These are phyloP conservation scores for Achroia grisella DNA, from an alignment of 1,140 invertebrate genomes.

Conservation along the genomic window DNA sequence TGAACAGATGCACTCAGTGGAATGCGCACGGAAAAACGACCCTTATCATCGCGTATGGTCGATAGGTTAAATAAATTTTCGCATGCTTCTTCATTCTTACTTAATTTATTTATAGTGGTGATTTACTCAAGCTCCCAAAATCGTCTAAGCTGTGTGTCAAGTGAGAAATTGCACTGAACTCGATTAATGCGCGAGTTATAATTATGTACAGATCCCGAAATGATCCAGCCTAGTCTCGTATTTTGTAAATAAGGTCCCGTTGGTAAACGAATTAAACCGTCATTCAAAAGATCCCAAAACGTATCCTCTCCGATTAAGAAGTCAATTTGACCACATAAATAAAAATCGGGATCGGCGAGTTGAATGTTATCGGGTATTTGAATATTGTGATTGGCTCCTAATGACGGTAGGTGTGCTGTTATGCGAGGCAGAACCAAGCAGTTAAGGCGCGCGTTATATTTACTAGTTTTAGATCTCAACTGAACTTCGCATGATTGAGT, in stretches of 20 bases:
- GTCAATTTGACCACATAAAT: slow-evolving; percentile 10
- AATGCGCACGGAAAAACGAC: slow-evolving; percentile 6
- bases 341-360: slow-evolving; percentile 11
- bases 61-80: slow-evolving; percentile 4
- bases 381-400: neutral
- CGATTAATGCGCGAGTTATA: neutral
- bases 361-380: slow-evolving; percentile 4
- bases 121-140: slow-evolving; percentile 8
- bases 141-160: too few species aligned
- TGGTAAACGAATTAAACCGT: slow-evolving; percentile 9
- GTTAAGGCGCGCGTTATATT: slow-evolving; percentile 6
- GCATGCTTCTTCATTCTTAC: neutral
- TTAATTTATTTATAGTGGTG: neutral
- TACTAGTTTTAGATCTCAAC: slow-evolving; percentile 8
- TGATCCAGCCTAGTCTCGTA: too few species aligned
- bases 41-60: slow-evolving; percentile 1
- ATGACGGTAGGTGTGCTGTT: slow-evolving; percentile 4
- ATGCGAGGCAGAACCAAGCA: slow-evolving; percentile 15
- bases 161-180: slow-evolving; percentile 7
- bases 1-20: slow-evolving; percentile 4
- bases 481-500: too few species aligned
- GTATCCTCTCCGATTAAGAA: slow-evolving; percentile 17
- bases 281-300: slow-evolving; percentile 18
- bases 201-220: slow-evolving; percentile 13
- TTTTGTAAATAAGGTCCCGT: too few species aligned